Evolutionary conservation across 2,888 invertebrate species (phyloP).

Genomic region (Gerris lacustris): DNA sequence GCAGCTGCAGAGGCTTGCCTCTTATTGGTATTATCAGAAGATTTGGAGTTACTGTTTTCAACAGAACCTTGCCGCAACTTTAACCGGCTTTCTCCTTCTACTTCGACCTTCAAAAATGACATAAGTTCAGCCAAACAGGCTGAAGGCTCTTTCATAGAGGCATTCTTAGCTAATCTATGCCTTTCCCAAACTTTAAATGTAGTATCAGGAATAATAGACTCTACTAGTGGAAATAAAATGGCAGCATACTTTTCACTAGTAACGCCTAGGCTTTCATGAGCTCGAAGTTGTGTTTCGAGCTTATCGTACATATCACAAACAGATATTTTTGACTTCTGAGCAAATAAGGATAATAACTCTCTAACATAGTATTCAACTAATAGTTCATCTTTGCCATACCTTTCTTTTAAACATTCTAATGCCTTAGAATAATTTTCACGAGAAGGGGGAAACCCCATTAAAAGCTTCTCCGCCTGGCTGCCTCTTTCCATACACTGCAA

Average conservation of each 20-base stretch:
- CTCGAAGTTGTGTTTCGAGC: conserved; percentile 31
- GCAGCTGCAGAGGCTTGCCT: conserved; percentile 19
- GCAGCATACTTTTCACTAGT: conserved; percentile 31
- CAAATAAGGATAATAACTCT: conserved; percentile 11
- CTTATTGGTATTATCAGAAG: conserved; percentile 4
- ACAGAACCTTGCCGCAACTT: conserved; percentile 24
- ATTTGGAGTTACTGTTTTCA: not conserved
- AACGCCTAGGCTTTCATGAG: conserved; percentile 31
- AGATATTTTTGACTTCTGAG: conserved; percentile 19
- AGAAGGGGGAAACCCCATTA: conserved; percentile 28
- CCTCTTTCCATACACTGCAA: conserved; percentile 21
- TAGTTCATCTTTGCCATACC: conserved; percentile 28
- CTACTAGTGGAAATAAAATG: conserved; percentile 33
- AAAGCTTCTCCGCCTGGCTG: conserved; percentile 27
- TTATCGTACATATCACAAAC: conserved; percentile 29
- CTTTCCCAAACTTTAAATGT: conserved; percentile 30
- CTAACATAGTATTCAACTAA: conserved; percentile 20
- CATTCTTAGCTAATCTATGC: conserved; percentile 12
- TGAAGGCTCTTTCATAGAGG: conserved; percentile 14
- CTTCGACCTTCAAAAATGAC: conserved; percentile 29
- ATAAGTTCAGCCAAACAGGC: conserved; percentile 22
- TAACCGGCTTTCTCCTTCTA: conserved; percentile 29
- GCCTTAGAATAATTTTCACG: conserved; percentile 30
- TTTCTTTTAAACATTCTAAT: conserved; percentile 23
- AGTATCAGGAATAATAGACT: conserved; percentile 32